Evolutionary conservation across 2,888 invertebrate genomes (phyloP).

Genomic region (Pinctada fucata): DNA sequence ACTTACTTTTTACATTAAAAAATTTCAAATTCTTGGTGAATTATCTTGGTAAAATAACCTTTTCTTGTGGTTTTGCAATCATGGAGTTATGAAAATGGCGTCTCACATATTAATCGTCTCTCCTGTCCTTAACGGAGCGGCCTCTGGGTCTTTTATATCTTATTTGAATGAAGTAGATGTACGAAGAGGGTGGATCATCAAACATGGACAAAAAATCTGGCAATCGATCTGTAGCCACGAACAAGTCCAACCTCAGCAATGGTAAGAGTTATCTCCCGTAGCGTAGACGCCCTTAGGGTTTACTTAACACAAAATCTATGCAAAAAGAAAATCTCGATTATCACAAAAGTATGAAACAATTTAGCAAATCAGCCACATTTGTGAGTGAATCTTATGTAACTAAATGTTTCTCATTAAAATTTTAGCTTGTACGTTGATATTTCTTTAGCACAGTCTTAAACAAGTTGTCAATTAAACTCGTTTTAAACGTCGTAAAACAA

Average conservation of each 20-base stretch:
- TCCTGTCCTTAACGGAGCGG: constrained; percentile 50
- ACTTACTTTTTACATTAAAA: constrained; percentile 8
- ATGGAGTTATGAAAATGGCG: constrained; percentile 69
- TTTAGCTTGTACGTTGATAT: too few relatives aligned
- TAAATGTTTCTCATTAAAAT: too few relatives aligned
- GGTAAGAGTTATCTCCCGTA: constrained; percentile 40
- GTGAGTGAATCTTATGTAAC: too few relatives aligned
- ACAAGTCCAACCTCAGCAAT: constrained; percentile 50
- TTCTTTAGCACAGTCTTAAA: too few relatives aligned
- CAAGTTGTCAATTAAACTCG: too few relatives aligned
- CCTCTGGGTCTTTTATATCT: constrained; percentile 53
- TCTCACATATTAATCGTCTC: constrained; percentile 45
- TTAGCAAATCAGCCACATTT: too few relatives aligned
- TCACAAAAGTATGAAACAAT: too few relatives aligned
- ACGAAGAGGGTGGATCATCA: constrained; percentile 58
- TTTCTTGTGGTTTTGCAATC: constrained; percentile 54
- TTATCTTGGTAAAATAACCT: constrained; percentile 22
- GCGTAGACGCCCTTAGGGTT: background rate
- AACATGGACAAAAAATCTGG: constrained; percentile 70
- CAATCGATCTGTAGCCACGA: constrained; percentile 61
- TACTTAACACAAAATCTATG: too few relatives aligned
- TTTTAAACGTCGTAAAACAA: too few relatives aligned
- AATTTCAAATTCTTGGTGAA: constrained; percentile 19
- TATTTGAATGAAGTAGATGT: constrained; percentile 59
- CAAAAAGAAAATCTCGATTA: too few relatives aligned